These are phyloP conservation scores for Phyto melanocephala DNA, from an alignment of 2,888 invertebrate genomes.

Conservation along the genomic window DNA sequence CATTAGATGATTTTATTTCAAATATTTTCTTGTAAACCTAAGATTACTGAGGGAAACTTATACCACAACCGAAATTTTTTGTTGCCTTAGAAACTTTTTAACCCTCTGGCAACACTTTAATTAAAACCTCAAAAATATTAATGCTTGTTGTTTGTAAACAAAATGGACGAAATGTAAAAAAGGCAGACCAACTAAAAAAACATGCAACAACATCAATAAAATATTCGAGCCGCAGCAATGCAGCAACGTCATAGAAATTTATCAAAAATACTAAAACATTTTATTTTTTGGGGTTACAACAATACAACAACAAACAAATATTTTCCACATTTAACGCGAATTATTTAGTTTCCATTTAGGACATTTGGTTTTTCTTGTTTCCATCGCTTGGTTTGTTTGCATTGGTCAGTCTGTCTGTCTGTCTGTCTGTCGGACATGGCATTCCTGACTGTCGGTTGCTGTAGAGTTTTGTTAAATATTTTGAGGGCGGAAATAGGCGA, in stretches of 20 bases:
- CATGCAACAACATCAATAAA: neutral
- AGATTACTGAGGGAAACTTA: too few relatives aligned
- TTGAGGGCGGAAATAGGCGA: conserved; percentile 55
- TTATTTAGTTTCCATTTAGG: conserved; percentile 44
- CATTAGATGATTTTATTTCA: too few relatives aligned
- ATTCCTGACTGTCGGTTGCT: neutral
- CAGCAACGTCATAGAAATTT: conserved; percentile 29
- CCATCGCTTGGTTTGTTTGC: neutral
- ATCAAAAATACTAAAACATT: conserved; percentile 8
- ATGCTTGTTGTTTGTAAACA: conserved; percentile 26
- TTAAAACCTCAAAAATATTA: conserved; percentile 14
- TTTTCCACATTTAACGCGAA: conserved; percentile 19
- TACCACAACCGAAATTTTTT: too few relatives aligned
- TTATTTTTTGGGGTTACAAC: neutral
- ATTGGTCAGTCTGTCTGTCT: neutral
- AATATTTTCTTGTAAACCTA: too few relatives aligned
- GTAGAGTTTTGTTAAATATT: conserved; percentile 15
- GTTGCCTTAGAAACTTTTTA: too few relatives aligned
- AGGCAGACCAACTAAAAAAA: neutral
- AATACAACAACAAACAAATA: conserved; percentile 7
- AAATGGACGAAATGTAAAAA: conserved; percentile 25
- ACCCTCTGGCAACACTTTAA: too few relatives aligned
- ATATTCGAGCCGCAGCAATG: conserved; percentile 14
- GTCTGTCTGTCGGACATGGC: neutral
- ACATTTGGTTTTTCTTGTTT: neutral